These are phyloP conservation scores for Gobio gobio DNA, from an alignment of 2,113 vertebrate species.

Conservation along the genomic window DNA sequence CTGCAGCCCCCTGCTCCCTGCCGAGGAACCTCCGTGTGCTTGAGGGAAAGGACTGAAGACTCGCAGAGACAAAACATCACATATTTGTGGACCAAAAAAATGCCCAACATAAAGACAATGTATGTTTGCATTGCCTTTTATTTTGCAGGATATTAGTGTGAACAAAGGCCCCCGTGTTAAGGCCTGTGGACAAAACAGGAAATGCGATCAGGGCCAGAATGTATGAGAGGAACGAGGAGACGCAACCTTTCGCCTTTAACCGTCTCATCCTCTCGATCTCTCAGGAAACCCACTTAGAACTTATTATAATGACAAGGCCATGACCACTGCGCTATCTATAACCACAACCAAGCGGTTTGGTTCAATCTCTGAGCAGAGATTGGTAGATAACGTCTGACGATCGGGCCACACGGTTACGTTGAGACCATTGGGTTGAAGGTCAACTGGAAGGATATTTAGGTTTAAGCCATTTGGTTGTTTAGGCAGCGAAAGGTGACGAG, in stretches of 20 bases:
- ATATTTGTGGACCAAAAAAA: conserved; percentile 33
- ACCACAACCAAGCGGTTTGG: conserved; percentile 10
- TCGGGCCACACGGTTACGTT: neutral
- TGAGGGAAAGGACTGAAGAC: conserved; percentile 76
- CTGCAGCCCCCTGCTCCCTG: conserved; percentile 80
- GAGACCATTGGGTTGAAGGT: neutral
- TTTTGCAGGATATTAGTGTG: conserved; percentile 42
- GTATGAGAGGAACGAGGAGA: conserved; percentile 37
- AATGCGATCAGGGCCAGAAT: conserved; percentile 52
- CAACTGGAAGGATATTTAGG: neutral
- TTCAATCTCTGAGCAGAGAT: neutral
- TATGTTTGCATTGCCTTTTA: conserved; percentile 33
- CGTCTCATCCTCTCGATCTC: conserved; percentile 35
- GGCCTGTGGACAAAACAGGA: conserved; percentile 44
- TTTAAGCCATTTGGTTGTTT: neutral
- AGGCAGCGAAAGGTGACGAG: neutral
- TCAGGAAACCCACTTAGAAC: conserved; percentile 57
- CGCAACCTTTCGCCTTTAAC: conserved; percentile 14
- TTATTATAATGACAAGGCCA: conserved; percentile 30
- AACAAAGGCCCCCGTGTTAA: conserved; percentile 43
- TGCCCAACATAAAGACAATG: conserved; percentile 52
- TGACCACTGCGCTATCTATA: conserved; percentile 25
- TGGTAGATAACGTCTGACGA: neutral
- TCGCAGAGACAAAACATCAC: conserved; percentile 34
- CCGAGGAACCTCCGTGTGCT: conserved; percentile 84